These are phyloP conservation scores for Paraplagusia blochii DNA, from an alignment of 2,113 vertebrate species.

Conservation along the genomic window DNA sequence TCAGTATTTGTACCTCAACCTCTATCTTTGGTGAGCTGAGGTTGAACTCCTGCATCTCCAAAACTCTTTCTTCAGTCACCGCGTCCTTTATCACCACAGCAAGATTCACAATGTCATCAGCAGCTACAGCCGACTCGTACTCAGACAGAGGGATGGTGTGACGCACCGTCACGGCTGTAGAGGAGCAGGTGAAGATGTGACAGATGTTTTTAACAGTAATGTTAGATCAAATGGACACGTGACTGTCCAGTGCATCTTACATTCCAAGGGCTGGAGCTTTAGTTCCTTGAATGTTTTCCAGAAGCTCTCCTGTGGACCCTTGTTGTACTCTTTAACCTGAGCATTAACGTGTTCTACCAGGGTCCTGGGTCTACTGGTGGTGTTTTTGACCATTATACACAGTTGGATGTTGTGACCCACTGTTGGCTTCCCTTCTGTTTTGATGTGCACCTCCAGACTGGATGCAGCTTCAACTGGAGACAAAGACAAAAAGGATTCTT, in stretches of 20 bases:
- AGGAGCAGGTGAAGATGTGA: background rate
- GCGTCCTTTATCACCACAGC: conserved; percentile 57
- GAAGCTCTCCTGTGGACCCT: conserved; percentile 33
- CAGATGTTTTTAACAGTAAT: too few species aligned
- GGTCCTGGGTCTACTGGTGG: background rate
- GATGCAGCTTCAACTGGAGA: background rate
- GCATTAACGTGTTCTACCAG: conserved; percentile 47
- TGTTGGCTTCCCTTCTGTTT: conserved; percentile 14
- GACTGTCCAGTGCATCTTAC: conserved; percentile 20
- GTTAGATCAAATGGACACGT: too few species aligned
- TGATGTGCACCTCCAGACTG: conserved; percentile 49
- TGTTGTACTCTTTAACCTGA: conserved; percentile 60
- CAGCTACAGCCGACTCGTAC: conserved; percentile 37
- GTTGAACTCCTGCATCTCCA: conserved; percentile 53
- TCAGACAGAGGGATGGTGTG: conserved; percentile 37
- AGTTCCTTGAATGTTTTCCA: conserved; percentile 37
- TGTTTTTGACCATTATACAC: conserved; percentile 50
- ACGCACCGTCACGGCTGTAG: conserved; percentile 34
- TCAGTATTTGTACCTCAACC: conserved; percentile 37
- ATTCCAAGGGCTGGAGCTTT: conserved; percentile 32
- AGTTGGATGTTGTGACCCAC: conserved; percentile 46
- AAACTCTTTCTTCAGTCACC: conserved; percentile 37
- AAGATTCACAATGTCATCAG: conserved; percentile 50
- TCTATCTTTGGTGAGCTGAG: conserved; percentile 39
- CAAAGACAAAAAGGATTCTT: background rate